phyloP scores from a whole-genome alignment of 2,113 vertebrate genomes.

The Cariama cristata region DNA sequence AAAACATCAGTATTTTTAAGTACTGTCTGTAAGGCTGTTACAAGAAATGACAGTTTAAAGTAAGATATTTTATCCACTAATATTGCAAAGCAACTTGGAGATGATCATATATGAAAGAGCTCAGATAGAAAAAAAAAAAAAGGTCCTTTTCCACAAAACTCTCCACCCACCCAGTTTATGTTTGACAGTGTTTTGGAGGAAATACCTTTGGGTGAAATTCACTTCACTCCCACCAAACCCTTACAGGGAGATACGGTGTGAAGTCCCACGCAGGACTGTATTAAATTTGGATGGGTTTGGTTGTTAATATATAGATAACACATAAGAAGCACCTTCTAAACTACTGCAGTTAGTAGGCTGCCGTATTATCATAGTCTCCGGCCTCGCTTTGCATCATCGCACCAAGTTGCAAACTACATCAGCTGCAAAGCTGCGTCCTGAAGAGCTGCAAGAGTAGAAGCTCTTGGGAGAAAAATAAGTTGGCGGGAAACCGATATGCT shows the following conservation, averaged over 20 bases:
- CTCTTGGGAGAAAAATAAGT: neutral
- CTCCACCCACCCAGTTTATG: neutral
- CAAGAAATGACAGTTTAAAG: neutral
- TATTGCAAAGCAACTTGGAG: neutral
- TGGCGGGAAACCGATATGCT: neutral
- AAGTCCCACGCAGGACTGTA: neutral
- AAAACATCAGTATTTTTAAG: constrained; percentile 8
- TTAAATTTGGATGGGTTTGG: neutral
- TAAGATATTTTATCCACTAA: neutral
- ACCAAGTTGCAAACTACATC: neutral
- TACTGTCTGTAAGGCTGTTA: neutral
- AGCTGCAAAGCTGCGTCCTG: neutral
- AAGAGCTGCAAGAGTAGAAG: neutral
- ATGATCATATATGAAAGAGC: neutral
- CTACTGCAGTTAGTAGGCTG: neutral
- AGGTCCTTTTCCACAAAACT: neutral
- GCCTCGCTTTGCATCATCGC: neutral
- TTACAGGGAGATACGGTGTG: neutral
- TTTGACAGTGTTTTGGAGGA: neutral
- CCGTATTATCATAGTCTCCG: neutral
- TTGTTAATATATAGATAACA: neutral
- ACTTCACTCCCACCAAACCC: neutral
- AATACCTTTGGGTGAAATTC: neutral
- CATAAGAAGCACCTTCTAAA: neutral
- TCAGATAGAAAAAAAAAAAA: neutral